Evolutionary conservation across 2,113 vertebrate genomes (phyloP), one percentile per base, ranked within the genome.

Genomic region (Fregata magnificens): DNA sequence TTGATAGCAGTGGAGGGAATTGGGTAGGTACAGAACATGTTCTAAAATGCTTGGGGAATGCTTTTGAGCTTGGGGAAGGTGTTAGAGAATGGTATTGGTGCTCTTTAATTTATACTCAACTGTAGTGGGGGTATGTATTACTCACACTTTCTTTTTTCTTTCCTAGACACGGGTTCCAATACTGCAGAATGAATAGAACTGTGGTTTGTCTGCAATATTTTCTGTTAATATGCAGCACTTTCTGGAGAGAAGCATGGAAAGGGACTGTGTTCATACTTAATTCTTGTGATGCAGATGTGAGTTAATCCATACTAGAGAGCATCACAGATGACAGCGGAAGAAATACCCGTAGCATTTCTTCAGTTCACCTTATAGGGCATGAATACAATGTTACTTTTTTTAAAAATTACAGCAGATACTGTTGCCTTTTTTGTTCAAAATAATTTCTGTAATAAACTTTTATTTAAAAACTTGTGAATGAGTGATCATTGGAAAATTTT

Each of bases 91-190:
- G 19, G 13, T 52, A 16, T 28, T 76, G 9, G 5, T 69, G 89
- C 56, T 82, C 53, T 70, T 42, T 55, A 70, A 47, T 45, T 82
- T 55, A 22, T 65, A 65, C n/a, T 82, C 12, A 25, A 7, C 45
- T 49, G 9, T 44, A 47, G 7, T 10, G 44, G 26, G 12, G 6
- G 1, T 32, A 10, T n/a, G 19, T 70, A 28, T 84, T 85, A 78
- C 67, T 97, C 72, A 94, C 56, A 32, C 38, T 92, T 63, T 86
- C 13, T 94, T 80, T 86, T 96, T 86, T 97, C 44, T 96, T 95
- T 95, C 80, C 88, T 94, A 99, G 99, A 99, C 97, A 99, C 98
- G 53, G 98, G 99, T 95, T 99, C 99, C 96, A 99, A 97, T 87
- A 98, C 99, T 95, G 97, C 98, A 58, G 99, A 99, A 97, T 99